Conservation (phyloP, 1,140 invertebrate genomes). For the Elysia chlorotica region DNA sequence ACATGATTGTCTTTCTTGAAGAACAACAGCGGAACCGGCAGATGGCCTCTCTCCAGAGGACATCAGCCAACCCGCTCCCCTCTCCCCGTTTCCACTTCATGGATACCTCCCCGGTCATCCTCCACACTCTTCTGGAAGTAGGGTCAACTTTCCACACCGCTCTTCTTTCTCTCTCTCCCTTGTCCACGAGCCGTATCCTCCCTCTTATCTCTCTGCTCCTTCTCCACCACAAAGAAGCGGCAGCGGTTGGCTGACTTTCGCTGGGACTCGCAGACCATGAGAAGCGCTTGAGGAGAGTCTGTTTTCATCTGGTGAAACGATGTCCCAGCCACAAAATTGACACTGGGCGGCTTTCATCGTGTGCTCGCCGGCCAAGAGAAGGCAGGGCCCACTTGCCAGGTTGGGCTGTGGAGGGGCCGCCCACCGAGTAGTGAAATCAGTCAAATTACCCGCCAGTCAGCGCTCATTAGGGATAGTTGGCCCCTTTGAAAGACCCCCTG, state of each 20-base stretch:
- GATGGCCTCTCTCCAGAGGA: too few species aligned
- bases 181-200: background rate
- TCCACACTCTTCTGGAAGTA: too few species aligned
- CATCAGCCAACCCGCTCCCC: too few species aligned
- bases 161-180: background rate
- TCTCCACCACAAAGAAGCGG: background rate
- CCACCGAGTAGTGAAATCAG: slow-evolving; percentile 20
- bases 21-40: too few species aligned
- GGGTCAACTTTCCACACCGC: too few species aligned
- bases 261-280: background rate
- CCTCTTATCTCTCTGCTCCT: background rate
- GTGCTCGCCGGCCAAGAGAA: background rate
- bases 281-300: slow-evolving; percentile 3
- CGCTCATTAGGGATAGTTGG: slow-evolving; percentile 27
- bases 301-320: slow-evolving; percentile 1
- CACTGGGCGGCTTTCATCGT: background rate
- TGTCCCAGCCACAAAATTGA: background rate
- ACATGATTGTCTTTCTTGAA: too few species aligned
- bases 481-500: slow-evolving; percentile 19
- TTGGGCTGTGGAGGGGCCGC: slow-evolving; percentile 3
- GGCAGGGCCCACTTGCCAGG: too few species aligned
- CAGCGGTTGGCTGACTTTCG: background rate
- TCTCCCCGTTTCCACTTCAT: too few species aligned
- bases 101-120: too few species aligned
- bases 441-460: slow-evolving; percentile 25